A percentile compares a stretch with the other conserved stretches of the same genome.
Conservation (phyloP, 2,113 vertebrate genomes). For the Miniopterus natalensis region DNA sequence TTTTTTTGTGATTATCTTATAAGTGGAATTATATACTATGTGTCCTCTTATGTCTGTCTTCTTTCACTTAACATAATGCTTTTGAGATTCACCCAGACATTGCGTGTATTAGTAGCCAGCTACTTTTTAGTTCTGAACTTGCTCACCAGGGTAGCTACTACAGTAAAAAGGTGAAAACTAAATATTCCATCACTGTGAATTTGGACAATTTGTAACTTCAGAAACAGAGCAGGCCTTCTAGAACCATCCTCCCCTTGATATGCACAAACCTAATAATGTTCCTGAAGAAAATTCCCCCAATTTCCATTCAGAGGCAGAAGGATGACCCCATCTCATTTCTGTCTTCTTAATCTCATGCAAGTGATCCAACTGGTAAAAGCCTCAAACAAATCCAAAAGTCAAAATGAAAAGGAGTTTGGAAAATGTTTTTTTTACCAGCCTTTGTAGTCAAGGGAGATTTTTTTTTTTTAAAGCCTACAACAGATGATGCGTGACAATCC, state of each 20-base stretch:
- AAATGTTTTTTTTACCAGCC: background rate
- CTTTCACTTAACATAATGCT: background rate
- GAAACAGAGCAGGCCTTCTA: background rate
- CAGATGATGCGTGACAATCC: background rate
- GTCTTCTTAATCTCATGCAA: background rate
- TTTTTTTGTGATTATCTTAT: background rate
- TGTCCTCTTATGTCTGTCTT: background rate
- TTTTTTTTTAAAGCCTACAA: background rate
- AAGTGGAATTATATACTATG: background rate
- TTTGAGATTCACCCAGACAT: background rate
- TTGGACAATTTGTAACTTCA: background rate
- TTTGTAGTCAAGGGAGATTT: background rate
- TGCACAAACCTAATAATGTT: too few species aligned
- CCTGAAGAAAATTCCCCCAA: too few species aligned
- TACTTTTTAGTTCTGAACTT: constrained; percentile 3
- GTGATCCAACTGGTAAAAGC: background rate
- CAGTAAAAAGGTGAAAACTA: background rate
- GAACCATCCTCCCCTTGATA: background rate
- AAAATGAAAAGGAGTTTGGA: background rate
- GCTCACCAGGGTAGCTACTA: background rate
- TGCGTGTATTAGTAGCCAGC: background rate
- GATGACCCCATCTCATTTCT: background rate
- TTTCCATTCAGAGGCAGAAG: background rate
- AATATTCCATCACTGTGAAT: background rate
- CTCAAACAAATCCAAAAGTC: background rate